Percentiles rank a stretch among this genome's conserved stretches.
Conservation (phyloP, 2,888 invertebrate genomes). For the Eupsilia transversa region DNA sequence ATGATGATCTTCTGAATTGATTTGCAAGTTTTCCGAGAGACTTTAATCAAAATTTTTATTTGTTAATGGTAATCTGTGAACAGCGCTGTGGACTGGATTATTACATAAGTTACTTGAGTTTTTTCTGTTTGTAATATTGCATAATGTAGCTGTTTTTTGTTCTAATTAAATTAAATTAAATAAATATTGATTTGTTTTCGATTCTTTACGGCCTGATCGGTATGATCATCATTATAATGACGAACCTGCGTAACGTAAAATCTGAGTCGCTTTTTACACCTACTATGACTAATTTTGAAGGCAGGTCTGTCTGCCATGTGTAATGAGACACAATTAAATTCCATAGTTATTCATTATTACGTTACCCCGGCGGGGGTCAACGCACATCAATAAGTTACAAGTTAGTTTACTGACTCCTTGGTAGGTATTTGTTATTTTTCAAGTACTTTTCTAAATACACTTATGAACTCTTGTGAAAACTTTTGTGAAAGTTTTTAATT, state of each 20-base stretch:
- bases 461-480: neutral
- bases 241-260: neutral
- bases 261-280: neutral
- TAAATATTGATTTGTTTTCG: neutral
- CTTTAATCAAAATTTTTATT: neutral
- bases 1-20: conserved; percentile 10
- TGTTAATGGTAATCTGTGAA: neutral
- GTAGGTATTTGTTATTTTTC: neutral
- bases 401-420: neutral
- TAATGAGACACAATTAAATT: neutral
- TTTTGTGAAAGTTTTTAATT: neutral
- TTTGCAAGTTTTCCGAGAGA: neutral
- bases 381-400: neutral
- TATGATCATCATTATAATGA: neutral
- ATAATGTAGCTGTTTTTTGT: neutral
- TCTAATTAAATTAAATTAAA: neutral
- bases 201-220: no score
- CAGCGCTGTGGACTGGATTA: neutral
- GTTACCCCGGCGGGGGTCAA: neutral
- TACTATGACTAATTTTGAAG: neutral
- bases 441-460: neutral
- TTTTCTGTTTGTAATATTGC: neutral
- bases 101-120: neutral
- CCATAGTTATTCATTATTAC: neutral
- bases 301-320: neutral